A percentile compares a stretch with the other conserved stretches of the same genome.
Conservation (phyloP, 2,888 invertebrate genomes). For the Steinernema carpocapsae region DNA sequence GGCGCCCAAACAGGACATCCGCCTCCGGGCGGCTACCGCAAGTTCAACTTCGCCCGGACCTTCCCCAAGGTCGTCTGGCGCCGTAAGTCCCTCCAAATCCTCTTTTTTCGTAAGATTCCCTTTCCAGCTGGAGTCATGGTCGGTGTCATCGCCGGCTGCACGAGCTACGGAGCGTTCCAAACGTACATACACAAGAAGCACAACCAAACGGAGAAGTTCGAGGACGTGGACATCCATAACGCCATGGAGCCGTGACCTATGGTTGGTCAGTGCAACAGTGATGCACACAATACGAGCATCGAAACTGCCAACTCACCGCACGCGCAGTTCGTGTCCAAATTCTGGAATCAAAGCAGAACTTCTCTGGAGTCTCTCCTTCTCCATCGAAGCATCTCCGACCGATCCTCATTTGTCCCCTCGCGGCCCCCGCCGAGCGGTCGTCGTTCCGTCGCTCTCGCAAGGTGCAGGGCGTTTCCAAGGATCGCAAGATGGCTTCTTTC, state of each 20-base stretch:
- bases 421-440: no score
- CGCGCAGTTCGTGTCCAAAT: no score
- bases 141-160: conserved; percentile 51
- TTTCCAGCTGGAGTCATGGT: conserved; percentile 55
- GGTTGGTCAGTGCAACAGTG: no score
- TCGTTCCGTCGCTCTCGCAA: no score
- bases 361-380: conserved; percentile 64
- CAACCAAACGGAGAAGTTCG: conserved; percentile 62
- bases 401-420: no score
- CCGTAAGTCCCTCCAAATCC: conserved; percentile 55
- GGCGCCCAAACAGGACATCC: conserved; percentile 81
- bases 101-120: neutral
- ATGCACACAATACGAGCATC: no score
- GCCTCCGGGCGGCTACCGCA: conserved; percentile 86
- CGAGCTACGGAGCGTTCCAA: conserved; percentile 51
- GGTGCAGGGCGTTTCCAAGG: no score
- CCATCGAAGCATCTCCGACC: no score
- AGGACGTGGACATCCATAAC: conserved; percentile 64
- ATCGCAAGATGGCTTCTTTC: no score
- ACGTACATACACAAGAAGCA: conserved; percentile 49
- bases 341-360: neutral
- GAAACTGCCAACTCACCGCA: no score
- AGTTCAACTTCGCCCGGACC: conserved; percentile 74
- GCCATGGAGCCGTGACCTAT: conserved; percentile 68
- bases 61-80: conserved; percentile 65